Evolutionary conservation across 2,888 invertebrate genomes (phyloP).

Genomic region (Ophioninae sp.): DNA sequence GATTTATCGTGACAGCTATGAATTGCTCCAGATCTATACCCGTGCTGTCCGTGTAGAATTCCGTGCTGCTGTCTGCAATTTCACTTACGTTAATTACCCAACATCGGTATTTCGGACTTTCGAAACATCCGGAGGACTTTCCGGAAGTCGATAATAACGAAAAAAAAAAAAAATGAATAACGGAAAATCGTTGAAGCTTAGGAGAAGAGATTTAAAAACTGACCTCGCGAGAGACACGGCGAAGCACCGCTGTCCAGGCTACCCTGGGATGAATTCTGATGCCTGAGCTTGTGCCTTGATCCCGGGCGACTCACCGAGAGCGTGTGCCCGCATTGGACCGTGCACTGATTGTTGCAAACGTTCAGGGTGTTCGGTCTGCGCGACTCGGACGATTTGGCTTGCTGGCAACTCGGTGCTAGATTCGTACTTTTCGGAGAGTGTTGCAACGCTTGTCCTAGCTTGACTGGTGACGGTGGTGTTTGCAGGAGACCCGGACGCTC

Average conservation of each 20-base stretch:
- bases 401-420: constrained; percentile 74
- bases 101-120: background rate
- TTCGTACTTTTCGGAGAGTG: constrained; percentile 76
- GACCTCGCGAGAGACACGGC: constrained; percentile 82
- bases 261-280: constrained; percentile 81
- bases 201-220: constrained; percentile 31
- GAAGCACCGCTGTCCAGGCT: constrained; percentile 79
- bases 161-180: background rate
- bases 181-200: background rate
- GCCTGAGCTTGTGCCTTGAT: constrained; percentile 79
- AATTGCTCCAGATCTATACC: constrained; percentile 93
- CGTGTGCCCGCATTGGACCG: constrained; percentile 74
- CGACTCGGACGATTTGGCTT: constrained; percentile 72
- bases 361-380: constrained; percentile 74
- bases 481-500: constrained; percentile 76
- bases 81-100: background rate
- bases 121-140: background rate
- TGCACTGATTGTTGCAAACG: constrained; percentile 77
- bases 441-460: constrained; percentile 73
- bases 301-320: constrained; percentile 75
- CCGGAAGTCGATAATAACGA: background rate
- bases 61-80: constrained; percentile 88
- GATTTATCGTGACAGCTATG: constrained; percentile 94
- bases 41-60: constrained; percentile 88
- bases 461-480: constrained; percentile 77